Percentiles rank a stretch among this genome's conserved stretches.
Evolutionary conservation across 2,888 invertebrate species (phyloP).

Genomic region (Rosalia funebris): DNA sequence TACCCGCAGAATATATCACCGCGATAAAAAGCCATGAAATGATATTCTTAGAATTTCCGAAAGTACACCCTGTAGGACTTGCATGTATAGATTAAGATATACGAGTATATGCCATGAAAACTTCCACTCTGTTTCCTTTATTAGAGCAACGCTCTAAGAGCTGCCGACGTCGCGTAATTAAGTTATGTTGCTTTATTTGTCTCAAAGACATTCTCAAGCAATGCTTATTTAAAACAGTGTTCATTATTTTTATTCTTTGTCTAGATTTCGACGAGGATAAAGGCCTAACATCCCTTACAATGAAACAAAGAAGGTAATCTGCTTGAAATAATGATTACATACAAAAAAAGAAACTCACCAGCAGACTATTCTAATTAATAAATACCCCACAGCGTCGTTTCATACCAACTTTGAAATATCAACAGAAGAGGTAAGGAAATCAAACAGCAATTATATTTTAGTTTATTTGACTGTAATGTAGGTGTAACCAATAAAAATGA

Average conservation of each 20-base stretch:
- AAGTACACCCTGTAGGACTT: too few relatives aligned
- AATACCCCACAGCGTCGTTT: not conserved
- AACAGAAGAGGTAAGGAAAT: too few relatives aligned
- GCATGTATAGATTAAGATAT: too few relatives aligned
- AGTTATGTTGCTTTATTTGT: not conserved
- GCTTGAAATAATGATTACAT: not conserved
- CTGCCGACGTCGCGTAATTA: slow-evolving; percentile 1
- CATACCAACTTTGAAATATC: too few relatives aligned
- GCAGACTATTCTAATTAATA: not conserved
- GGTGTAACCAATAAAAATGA: too few relatives aligned
- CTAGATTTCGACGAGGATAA: not conserved
- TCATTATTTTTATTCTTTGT: slow-evolving; percentile 1
- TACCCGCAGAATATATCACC: too few relatives aligned
- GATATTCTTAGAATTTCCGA: too few relatives aligned
- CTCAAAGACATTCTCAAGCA: not conserved
- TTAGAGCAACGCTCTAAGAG: not conserved
- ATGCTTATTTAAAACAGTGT: not conserved
- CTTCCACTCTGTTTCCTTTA: slow-evolving; percentile 5
- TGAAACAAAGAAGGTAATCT: not conserved
- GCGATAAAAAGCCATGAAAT: too few relatives aligned
- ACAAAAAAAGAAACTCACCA: too few relatives aligned
- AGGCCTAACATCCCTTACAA: not conserved
- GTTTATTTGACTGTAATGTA: too few relatives aligned
- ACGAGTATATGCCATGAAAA: too few relatives aligned
- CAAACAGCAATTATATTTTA: too few relatives aligned